A percentile compares a stretch with the other conserved stretches of the same genome.
These are phyloP conservation scores for Lepus townsendii DNA, from an alignment of 2,797 vertebrate species.

Conservation along the genomic window DNA sequence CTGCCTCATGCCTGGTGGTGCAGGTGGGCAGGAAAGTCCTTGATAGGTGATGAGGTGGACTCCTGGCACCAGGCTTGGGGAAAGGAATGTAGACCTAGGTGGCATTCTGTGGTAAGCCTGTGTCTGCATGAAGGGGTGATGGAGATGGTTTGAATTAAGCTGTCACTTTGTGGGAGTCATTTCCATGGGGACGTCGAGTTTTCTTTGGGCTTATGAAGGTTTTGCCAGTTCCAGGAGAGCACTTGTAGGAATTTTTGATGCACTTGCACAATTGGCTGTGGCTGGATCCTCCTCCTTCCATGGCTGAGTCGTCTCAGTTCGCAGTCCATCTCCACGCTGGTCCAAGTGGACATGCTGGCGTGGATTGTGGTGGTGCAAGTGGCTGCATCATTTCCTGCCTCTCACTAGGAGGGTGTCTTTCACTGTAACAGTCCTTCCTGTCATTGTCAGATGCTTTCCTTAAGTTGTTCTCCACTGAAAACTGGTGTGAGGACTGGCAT, in stretches of 20 bases:
- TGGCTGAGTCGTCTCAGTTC: background rate
- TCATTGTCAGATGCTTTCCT: slow-evolving; percentile 76
- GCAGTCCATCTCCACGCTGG: background rate
- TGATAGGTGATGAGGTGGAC: slow-evolving; percentile 42
- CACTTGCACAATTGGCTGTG: background rate
- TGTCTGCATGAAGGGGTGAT: slow-evolving; percentile 49
- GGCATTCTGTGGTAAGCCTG: slow-evolving; percentile 60
- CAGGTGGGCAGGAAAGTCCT: slow-evolving; percentile 47
- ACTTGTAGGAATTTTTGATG: background rate
- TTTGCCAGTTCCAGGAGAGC: slow-evolving; percentile 53
- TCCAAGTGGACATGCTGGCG: background rate
- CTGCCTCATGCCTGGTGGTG: slow-evolving; percentile 51
- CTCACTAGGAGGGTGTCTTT: slow-evolving; percentile 54
- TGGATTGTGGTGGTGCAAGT: background rate
- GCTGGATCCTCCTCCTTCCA: background rate
- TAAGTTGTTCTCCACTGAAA: slow-evolving; percentile 66
- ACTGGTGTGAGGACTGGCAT: slow-evolving; percentile 76
- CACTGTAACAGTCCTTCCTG: slow-evolving; percentile 55
- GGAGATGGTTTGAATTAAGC: slow-evolving; percentile 61
- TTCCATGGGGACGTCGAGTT: background rate
- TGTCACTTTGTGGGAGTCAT: slow-evolving; percentile 41
- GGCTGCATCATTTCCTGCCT: slow-evolving; percentile 69
- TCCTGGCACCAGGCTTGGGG: slow-evolving; percentile 56
- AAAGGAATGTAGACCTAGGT: slow-evolving; percentile 55
- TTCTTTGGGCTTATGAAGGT: background rate